Evolutionary conservation across 2,888 invertebrate genomes (phyloP).

Genomic region (Timandra comae): DNA sequence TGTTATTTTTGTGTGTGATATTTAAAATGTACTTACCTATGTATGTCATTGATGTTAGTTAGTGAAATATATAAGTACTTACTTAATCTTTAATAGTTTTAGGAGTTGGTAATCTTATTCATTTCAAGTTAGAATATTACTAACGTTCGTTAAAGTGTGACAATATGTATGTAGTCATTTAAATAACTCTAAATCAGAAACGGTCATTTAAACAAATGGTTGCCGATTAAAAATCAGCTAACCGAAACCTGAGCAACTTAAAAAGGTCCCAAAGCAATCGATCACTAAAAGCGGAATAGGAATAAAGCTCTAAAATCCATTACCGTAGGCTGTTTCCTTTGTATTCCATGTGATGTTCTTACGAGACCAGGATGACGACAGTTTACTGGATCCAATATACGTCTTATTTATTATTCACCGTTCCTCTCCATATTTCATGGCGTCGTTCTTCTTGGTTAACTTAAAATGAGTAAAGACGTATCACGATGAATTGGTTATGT

Average conservation of each 20-base stretch:
- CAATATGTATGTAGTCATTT: no score
- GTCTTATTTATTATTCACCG: constrained; percentile 54
- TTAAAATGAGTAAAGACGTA: constrained; percentile 40
- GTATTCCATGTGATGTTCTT: constrained; percentile 26
- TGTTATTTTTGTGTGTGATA: no score
- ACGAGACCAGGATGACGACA: constrained; percentile 32
- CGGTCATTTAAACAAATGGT: constrained; percentile 8
- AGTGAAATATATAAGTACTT: no score
- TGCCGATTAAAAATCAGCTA: constrained; percentile 21
- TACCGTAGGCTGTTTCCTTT: constrained; percentile 36
- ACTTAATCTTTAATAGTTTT: no score
- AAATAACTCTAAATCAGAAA: no score
- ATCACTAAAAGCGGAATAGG: constrained; percentile 39
- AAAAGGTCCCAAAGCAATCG: constrained; percentile 28
- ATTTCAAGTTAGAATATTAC: no score
- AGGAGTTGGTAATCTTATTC: no score
- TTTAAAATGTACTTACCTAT: no score
- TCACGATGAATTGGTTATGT: constrained; percentile 9
- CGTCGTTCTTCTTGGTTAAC: constrained; percentile 38
- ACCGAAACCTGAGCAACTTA: constrained; percentile 13
- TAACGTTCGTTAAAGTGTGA: no score
- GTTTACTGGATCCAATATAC: constrained; percentile 45
- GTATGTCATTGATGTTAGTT: no score
- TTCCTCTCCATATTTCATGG: constrained; percentile 46
- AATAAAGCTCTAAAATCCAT: constrained; percentile 43